These are phyloP conservation scores for Ectropis crepuscularia DNA, from an alignment of 2,888 invertebrate genomes.

Conservation along the genomic window DNA sequence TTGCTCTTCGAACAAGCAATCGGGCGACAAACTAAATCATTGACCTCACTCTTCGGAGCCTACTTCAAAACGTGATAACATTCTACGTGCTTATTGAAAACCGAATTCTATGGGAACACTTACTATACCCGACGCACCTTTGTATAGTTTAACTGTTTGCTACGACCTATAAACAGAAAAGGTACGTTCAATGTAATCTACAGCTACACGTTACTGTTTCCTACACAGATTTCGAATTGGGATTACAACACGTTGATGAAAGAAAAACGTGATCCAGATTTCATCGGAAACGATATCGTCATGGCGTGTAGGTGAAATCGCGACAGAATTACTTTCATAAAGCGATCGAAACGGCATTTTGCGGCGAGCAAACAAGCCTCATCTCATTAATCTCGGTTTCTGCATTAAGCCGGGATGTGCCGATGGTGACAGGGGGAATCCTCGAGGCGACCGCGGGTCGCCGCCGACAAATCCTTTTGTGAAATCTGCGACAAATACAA, in stretches of 20 bases:
- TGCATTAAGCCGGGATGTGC: slow-evolving; percentile 77
- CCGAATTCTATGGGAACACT: slow-evolving; percentile 59
- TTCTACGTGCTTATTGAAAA: slow-evolving; percentile 76
- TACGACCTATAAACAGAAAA: slow-evolving; percentile 58
- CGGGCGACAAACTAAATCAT: slow-evolving; percentile 29
- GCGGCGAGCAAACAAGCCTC: slow-evolving; percentile 56
- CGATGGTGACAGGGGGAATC: slow-evolving; percentile 77
- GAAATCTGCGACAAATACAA: slow-evolving; percentile 71
- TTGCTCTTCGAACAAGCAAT: slow-evolving; percentile 2
- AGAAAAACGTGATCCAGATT: slow-evolving; percentile 37
- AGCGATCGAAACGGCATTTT: slow-evolving; percentile 48
- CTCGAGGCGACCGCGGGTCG: slow-evolving; percentile 64
- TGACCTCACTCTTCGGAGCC: slow-evolving; percentile 43
- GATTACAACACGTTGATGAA: slow-evolving; percentile 24
- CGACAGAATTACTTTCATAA: slow-evolving; percentile 53
- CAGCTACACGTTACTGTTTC: slow-evolving; percentile 41
- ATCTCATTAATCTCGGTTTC: slow-evolving; percentile 81
- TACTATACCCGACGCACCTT: slow-evolving; percentile 46
- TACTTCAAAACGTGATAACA: slow-evolving; percentile 69
- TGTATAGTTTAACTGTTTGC: slow-evolving; percentile 63
- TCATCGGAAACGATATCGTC: slow-evolving; percentile 28
- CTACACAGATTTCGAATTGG: slow-evolving; percentile 29
- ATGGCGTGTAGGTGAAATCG: slow-evolving; percentile 38
- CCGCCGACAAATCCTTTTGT: slow-evolving; percentile 72
- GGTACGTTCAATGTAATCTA: slow-evolving; percentile 41